Evolutionary conservation across 2,888 invertebrate species (phyloP), one percentile per base, ranked within the genome.

Genomic region (Syrista parreyssii): DNA sequence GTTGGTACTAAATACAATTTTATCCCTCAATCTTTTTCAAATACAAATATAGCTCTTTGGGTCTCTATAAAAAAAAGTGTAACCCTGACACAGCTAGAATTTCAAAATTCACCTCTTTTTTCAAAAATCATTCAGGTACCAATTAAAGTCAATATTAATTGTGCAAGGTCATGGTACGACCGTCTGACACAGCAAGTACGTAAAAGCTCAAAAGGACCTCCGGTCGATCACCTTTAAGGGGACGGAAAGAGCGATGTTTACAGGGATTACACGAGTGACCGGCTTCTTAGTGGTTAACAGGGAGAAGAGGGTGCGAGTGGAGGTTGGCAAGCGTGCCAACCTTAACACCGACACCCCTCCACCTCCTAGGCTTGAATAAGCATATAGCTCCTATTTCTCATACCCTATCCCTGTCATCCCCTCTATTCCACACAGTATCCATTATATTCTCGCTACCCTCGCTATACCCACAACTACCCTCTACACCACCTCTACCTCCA

Each of bases 211-310:
- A 55, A 55, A 55, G 55, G 55, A 55, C 55, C 55, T 55, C 23
- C 55, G 55, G 55, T 55, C 55, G 55, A 55, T 55, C 55, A 55
- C 23, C 55, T 55, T 55, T 55, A 55, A 55, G 55, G 55, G 55
- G 55, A 55, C 9, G 55, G 55, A 55, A 55, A 55, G 55, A 55
- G 55, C 55, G 55, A 55, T 55, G 55, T 55, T 23, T 55, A 55
- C 23, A 55, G 55, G 55, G 81, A 85, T 87, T 84, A 85, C 84
- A 86, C 84, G 86, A 85, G 35, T 80, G 84, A 84, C 78, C 78
- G 83, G 74, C 40, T 55, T 55, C 55, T 55, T 55, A 55, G 55
- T 55, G 55, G 55, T 55, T 55, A 55, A 55, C 55, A 55, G 55
- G 55, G 55, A 55, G 55, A 55, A 55, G 55, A 55, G 55, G 55